These are phyloP conservation scores for Mythimna albipuncta DNA, from an alignment of 2,888 invertebrate species.

Conservation along the genomic window DNA sequence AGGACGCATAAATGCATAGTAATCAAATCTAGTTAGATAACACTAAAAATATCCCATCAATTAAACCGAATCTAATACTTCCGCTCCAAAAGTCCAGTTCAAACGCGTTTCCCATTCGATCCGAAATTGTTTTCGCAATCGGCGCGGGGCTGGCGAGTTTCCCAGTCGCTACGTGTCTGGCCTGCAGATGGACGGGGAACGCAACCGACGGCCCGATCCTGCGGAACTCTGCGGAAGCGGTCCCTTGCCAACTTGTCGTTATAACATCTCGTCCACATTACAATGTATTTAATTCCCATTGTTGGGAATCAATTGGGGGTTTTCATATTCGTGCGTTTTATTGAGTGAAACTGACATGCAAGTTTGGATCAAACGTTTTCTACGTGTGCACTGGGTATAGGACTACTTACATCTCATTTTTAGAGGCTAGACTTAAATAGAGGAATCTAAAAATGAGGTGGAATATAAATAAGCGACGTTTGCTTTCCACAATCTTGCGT, in stretches of 20 bases:
- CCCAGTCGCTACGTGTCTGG: slow-evolving; percentile 69
- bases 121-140: slow-evolving; percentile 72
- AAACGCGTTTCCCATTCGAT: slow-evolving; percentile 65
- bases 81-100: slow-evolving; percentile 61
- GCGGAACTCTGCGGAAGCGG: slow-evolving; percentile 58
- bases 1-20: slow-evolving; percentile 31
- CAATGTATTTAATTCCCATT: slow-evolving; percentile 53
- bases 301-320: slow-evolving; percentile 42
- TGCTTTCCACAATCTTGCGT: background rate
- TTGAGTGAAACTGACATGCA: slow-evolving; percentile 29
- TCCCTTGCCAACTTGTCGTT: slow-evolving; percentile 67
- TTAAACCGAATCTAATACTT: slow-evolving; percentile 66
- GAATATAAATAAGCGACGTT: slow-evolving; percentile 7
- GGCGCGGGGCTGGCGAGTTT: slow-evolving; percentile 68
- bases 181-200: slow-evolving; percentile 58
- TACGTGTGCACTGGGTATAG: slow-evolving; percentile 5
- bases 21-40: slow-evolving; percentile 47
- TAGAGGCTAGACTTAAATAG: background rate
- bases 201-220: slow-evolving; percentile 55
- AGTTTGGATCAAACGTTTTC: background rate
- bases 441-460: background rate
- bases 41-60: slow-evolving; percentile 61
- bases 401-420: background rate
- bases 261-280: slow-evolving; percentile 60
- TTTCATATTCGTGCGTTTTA: slow-evolving; percentile 27